A percentile compares a stretch with the other conserved stretches of the same genome.
Conservation (phyloP, 2,888 invertebrate species). For the Agriopis marginaria region DNA sequence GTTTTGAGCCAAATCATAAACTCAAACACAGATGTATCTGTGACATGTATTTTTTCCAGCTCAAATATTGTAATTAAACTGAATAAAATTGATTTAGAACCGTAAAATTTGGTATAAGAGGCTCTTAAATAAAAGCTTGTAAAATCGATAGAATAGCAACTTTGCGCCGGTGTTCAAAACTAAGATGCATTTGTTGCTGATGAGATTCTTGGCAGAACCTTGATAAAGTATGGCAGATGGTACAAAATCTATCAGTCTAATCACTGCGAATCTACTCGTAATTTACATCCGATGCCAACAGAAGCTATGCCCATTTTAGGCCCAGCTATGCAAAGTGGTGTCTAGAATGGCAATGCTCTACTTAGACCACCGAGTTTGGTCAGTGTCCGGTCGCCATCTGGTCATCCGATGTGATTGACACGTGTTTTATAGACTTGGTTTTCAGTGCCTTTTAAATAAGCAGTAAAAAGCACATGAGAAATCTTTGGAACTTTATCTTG, state of each 20-base stretch:
- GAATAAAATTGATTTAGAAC: too few species aligned
- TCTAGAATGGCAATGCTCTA: slow-evolving; percentile 40
- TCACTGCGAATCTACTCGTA: background rate
- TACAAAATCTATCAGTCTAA: background rate
- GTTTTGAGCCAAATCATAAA: too few species aligned
- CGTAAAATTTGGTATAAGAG: too few species aligned
- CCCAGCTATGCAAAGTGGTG: slow-evolving; percentile 37
- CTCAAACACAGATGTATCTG: too few species aligned
- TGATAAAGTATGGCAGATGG: background rate
- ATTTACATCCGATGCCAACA: slow-evolving; percentile 14
- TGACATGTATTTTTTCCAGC: too few species aligned
- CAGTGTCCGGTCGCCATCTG: slow-evolving; percentile 41
- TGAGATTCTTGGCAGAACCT: background rate
- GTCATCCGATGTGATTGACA: slow-evolving; percentile 45
- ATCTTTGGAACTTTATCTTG: too few species aligned
- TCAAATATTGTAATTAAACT: too few species aligned
- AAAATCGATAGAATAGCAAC: too few species aligned
- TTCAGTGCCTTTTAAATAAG: slow-evolving; percentile 11
- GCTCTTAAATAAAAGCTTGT: too few species aligned
- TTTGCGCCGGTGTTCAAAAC: too few species aligned
- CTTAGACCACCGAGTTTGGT: slow-evolving; percentile 37
- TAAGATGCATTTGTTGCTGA: too few species aligned
- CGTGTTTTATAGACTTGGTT: slow-evolving; percentile 23
- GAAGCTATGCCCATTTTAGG: slow-evolving; percentile 32
- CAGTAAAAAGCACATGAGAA: background rate